Evolutionary conservation across 1,140 invertebrate genomes (phyloP).

Genomic region (Tetraneura akinire): DNA sequence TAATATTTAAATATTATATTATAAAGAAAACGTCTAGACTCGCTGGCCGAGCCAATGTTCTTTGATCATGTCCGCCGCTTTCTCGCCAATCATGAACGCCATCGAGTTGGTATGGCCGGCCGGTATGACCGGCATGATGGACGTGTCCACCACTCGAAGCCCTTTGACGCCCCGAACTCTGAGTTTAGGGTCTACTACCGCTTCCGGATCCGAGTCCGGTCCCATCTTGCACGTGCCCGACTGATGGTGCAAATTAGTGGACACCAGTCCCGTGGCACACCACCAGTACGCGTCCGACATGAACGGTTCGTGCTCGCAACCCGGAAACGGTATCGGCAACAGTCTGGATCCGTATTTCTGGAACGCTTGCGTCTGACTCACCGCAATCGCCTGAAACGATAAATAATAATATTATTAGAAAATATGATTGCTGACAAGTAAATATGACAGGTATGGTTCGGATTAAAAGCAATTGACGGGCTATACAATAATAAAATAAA

Average conservation of each 20-base stretch:
- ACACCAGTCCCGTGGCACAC: slow-evolving; percentile 56
- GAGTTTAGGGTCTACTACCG: slow-evolving; percentile 57
- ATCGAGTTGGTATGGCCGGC: slow-evolving; percentile 63
- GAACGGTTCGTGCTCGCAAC: slow-evolving; percentile 54
- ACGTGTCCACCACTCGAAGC: slow-evolving; percentile 56
- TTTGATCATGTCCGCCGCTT: slow-evolving; percentile 62
- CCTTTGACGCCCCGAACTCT: slow-evolving; percentile 53
- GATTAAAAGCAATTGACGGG: too few relatives aligned
- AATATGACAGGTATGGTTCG: too few relatives aligned
- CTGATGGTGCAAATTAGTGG: slow-evolving; percentile 56
- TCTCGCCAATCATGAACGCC: slow-evolving; percentile 64
- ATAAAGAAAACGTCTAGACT: too few relatives aligned
- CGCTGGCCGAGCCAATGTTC: slow-evolving; percentile 57
- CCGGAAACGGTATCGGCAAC: slow-evolving; percentile 53
- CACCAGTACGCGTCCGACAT: slow-evolving; percentile 60
- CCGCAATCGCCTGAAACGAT: slow-evolving; percentile 60
- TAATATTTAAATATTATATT: too few relatives aligned
- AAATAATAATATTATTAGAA: too few relatives aligned
- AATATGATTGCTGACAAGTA: too few relatives aligned
- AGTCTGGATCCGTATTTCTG: slow-evolving; percentile 58
- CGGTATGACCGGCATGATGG: slow-evolving; percentile 62
- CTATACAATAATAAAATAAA: too few relatives aligned
- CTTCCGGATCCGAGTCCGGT: slow-evolving; percentile 54
- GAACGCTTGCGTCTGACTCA: slow-evolving; percentile 67
- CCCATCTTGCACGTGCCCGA: slow-evolving; percentile 63